These are phyloP conservation scores for Hylomyscus alleni DNA, from an alignment of 2,797 vertebrate species.

Conservation along the genomic window DNA sequence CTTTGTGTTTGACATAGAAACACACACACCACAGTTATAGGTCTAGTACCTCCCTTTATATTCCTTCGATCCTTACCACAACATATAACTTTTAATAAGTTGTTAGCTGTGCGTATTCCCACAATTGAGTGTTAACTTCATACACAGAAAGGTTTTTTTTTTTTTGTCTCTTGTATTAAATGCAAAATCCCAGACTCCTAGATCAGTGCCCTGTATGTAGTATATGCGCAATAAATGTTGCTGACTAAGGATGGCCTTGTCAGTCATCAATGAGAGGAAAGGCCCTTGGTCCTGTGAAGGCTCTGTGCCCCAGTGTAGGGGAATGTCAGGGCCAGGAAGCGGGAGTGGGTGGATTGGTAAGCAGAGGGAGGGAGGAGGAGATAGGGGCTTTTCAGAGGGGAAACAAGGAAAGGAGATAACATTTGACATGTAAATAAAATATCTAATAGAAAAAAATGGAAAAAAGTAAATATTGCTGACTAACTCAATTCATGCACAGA, in stretches of 20 bases:
- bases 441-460: no score
- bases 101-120: background rate
- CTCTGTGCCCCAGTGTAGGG: no score
- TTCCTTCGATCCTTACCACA: background rate
- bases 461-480: background rate
- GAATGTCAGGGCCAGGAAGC: no score
- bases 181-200: background rate
- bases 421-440: no score
- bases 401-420: no score
- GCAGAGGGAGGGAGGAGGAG: no score
- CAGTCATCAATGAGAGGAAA: no score
- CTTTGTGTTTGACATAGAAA: background rate
- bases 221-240: background rate
- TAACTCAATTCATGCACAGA: background rate
- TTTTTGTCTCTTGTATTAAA: background rate
- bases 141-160: background rate
- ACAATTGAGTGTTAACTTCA: background rate
- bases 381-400: no score
- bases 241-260: background rate
- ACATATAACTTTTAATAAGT: background rate
- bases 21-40: background rate
- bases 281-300: no score
- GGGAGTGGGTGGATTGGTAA: no score
- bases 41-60: background rate
- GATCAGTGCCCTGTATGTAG: background rate